phyloP scores from a whole-genome alignment of 1,140 invertebrate genomes.

The Megalopta genalis region DNA sequence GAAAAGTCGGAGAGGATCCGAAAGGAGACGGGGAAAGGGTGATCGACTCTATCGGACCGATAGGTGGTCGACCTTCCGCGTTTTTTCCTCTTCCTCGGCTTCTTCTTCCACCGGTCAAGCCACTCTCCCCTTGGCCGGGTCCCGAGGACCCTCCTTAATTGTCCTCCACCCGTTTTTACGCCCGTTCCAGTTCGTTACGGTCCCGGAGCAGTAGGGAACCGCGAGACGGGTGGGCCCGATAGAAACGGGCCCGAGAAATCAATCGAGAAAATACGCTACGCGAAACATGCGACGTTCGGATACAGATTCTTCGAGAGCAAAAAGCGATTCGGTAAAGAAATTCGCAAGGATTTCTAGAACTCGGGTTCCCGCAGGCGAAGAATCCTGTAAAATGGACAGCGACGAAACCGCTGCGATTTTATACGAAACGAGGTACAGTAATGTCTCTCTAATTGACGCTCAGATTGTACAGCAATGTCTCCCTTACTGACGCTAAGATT shows the following conservation, averaged over 20 bases:
- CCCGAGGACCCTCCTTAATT: slow-evolving; percentile 65
- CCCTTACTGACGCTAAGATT: too few relatives aligned
- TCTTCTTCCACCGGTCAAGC: slow-evolving; percentile 27
- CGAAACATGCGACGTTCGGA: background rate
- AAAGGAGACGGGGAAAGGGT: slow-evolving; percentile 49
- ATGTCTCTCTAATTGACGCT: too few relatives aligned
- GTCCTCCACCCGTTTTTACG: slow-evolving; percentile 72
- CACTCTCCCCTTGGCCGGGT: background rate
- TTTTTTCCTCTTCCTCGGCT: slow-evolving; percentile 35
- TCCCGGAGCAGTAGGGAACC: slow-evolving; percentile 57
- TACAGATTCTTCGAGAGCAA: too few relatives aligned
- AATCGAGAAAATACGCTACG: slow-evolving; percentile 16
- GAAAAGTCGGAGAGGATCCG: slow-evolving; percentile 34
- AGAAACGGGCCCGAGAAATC: slow-evolving; percentile 44
- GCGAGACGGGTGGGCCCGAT: slow-evolving; percentile 63
- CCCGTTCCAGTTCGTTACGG: slow-evolving; percentile 70
- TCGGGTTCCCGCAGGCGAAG: too few relatives aligned
- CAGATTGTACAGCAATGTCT: too few relatives aligned
- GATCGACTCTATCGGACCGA: slow-evolving; percentile 71
- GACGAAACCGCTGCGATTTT: too few relatives aligned
- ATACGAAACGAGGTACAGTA: too few relatives aligned
- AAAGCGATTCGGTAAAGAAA: too few relatives aligned
- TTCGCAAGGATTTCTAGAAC: too few relatives aligned
- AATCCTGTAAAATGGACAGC: too few relatives aligned
- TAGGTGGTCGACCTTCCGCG: slow-evolving; percentile 71